Evolutionary conservation across 2,888 invertebrate species (phyloP), one percentile per base, ranked within the genome.

Genomic region (Cyaniris semiargus): DNA sequence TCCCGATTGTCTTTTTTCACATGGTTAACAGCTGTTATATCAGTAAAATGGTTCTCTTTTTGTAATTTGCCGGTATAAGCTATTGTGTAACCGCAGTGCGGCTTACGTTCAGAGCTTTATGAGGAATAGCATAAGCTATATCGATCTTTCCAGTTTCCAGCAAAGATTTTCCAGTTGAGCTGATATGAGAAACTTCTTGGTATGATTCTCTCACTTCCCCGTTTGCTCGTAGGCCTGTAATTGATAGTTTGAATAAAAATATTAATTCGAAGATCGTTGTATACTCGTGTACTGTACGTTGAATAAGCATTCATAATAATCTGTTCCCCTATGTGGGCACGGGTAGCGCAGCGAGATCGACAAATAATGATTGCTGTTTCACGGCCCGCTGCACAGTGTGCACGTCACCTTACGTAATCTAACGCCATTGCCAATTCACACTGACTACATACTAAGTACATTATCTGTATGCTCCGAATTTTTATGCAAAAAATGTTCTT

Each of bases 371-470:
- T 86, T 83, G 85, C 86, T 83, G 85, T 87, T 87, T 85, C 86
- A 88, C 86, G 89, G 87, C 83, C 86, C 85, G 86, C 83, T 88
- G 88, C 84, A 84, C 85, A 83, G 80, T 85, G 83, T 87, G 84
- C 85, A 87, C 84, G 85, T 84, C 81, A 85, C 81, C 85, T 88
- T 89, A 90, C 86, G 87, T 90, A 89, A 90, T 81, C 81, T 82
- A 84, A 84, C 83, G 81, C 83, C 83, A 85, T 84, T 78, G 79
- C 77, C 72, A 74, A 79, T 78, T 76, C 76, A 75, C 77, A 74
- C 72, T 76, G 66, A 79, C 77, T 44, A 76, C 78, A 60, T 72
- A 66, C 27, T 27, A 18, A 53, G 53, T 53, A 66, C 66, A 66
- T 66, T 18, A 66, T 66, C 6, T 1, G 66, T 66, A 66, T 66